Base-by-base conservation (phyloP, 1,140 invertebrate species). In the Ceratoteleas bidentatus region DNA sequence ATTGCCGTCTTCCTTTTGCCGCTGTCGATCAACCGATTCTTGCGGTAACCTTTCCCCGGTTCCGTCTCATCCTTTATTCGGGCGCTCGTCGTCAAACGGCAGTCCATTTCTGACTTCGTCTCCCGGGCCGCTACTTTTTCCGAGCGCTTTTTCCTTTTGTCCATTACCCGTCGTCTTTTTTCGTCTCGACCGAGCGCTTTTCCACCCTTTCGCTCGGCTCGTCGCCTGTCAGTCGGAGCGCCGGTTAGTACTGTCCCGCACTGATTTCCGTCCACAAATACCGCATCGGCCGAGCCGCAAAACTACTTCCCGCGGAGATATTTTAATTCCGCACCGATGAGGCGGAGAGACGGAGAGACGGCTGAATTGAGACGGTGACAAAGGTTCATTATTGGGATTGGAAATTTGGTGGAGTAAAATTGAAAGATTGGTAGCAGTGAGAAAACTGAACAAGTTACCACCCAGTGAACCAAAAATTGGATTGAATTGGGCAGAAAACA, bases 61-160 rank as follows among this genome's bases (percentile, higher is more conserved):
- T 11, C 73, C 68, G 65, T 72, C 74, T 81, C 69, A 74, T 82
- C 70, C 66, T 56, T 83, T 83, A 74, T 83, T 80, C 68, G 73
- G 15, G 52, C 40, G 50, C 50, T 79, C 53, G 81, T 57, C 69
- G 73, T 82, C 64, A 75, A 83, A 57, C 64, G 64, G 15, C 15
- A 56, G 60, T 75, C 74, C 69, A 70, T 75, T 74, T 76, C 74
- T 60, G 72, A 62, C 52, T 73, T 56, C 24, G 24, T 77, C 72
- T 36, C 61, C 45, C 66, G 65, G 70, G 60, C 66, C 38, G 65
- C 14, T 49, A 57, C 57, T 56, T 52, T 69, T 69, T 36, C 14
- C 43, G 24, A 11, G 49, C 34, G 9, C n/a, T 47, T 49, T 16
- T 75, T 32, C 45, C 14, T 69, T 76, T 76, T 76, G 34, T 56